phyloP scores from a whole-genome alignment of 2,888 invertebrate genomes.

The Drosophila falleni region DNA sequence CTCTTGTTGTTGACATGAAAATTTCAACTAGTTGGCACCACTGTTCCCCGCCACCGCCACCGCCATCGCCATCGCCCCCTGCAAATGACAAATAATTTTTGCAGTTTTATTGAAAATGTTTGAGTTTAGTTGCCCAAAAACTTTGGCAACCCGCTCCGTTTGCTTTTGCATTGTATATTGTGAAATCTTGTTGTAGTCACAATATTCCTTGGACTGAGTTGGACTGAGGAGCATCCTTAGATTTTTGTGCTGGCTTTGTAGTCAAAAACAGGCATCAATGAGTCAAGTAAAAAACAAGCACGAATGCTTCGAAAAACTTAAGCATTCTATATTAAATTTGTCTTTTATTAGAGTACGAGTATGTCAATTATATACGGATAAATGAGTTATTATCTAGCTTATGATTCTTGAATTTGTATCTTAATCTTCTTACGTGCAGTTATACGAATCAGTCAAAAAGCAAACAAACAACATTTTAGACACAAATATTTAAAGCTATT shows the following conservation, averaged over 20 bases:
- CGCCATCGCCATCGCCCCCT: neutral
- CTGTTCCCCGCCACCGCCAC: no score
- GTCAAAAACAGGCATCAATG: conserved; percentile 3
- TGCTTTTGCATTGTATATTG: conserved; percentile 31
- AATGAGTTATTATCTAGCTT: neutral
- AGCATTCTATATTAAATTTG: neutral
- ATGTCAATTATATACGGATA: neutral
- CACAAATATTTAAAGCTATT: no score
- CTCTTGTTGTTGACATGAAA: conserved; percentile 14
- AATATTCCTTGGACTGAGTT: conserved; percentile 18
- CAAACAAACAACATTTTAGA: no score
- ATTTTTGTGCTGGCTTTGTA: conserved; percentile 3
- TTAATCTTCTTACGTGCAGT: no score
- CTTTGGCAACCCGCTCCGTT: conserved; percentile 35
- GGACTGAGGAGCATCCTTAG: conserved; percentile 30
- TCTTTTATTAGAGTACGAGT: neutral
- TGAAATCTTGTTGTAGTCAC: conserved; percentile 9
- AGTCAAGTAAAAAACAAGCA: neutral
- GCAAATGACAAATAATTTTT: conserved; percentile 77
- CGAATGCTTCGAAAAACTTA: neutral
- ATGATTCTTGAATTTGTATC: no score
- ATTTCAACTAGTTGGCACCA: conserved; percentile 2
- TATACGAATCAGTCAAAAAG: no score
- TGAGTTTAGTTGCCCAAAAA: conserved; percentile 64
- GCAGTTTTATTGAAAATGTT: conserved; percentile 80